These are phyloP conservation scores for Centropus bengalensis DNA, from an alignment of 2,113 vertebrate genomes.

Conservation along the genomic window DNA sequence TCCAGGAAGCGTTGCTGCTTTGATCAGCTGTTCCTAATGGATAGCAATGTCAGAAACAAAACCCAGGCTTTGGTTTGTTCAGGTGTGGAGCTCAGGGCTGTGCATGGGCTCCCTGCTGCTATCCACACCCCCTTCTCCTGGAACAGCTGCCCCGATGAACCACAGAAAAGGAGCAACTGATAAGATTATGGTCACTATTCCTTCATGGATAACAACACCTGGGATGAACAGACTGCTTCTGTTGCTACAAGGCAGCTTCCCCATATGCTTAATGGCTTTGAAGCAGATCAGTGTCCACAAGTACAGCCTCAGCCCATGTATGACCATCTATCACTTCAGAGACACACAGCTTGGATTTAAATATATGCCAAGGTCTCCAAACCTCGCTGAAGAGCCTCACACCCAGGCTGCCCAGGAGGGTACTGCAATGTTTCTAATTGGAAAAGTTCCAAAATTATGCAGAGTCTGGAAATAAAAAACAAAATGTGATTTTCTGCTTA, in stretches of 20 bases:
- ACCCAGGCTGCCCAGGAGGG: too few relatives aligned
- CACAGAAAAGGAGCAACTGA: background rate
- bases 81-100: background rate
- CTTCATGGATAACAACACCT: background rate
- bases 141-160: rapidly evolving
- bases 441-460: too few relatives aligned
- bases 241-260: background rate
- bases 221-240: background rate
- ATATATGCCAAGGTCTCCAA: too few relatives aligned
- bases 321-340: background rate
- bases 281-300: background rate
- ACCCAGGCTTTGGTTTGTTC: background rate
- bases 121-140: background rate
- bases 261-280: rapidly evolving
- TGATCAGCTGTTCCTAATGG: background rate
- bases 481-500: too few relatives aligned
- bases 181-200: background rate
- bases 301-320: background rate
- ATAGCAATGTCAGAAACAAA: background rate
- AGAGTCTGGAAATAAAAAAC: too few relatives aligned
- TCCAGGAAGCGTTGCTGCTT: background rate
- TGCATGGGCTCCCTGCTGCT: too few relatives aligned
- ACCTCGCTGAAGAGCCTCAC: too few relatives aligned
- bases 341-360: too few relatives aligned
- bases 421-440: too few relatives aligned